These are phyloP conservation scores for Periphyllus acericola DNA, from an alignment of 2,888 invertebrate genomes.

Conservation along the genomic window DNA sequence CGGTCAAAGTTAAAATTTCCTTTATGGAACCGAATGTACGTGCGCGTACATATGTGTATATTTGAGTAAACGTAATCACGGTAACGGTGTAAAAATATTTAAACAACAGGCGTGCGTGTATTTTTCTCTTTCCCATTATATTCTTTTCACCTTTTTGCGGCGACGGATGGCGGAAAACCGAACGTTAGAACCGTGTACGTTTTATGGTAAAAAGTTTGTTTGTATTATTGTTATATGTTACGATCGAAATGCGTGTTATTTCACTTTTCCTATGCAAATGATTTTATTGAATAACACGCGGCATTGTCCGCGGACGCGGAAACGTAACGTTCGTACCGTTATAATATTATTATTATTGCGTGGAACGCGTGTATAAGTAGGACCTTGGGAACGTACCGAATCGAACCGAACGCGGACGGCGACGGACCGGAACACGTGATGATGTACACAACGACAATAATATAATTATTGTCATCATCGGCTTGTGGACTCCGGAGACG, in stretches of 20 bases:
- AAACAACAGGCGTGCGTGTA: no score
- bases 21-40: neutral
- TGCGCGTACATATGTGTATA: no score
- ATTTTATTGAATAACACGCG: neutral
- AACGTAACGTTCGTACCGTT: neutral
- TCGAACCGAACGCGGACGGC: neutral
- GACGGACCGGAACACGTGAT: constrained; percentile 27
- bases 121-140: no score
- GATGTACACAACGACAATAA: neutral
- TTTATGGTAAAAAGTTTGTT: no score
- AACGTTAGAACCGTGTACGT: no score
- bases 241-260: neutral
- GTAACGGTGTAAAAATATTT: no score
- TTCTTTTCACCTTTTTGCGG: no score
- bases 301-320: constrained; percentile 32
- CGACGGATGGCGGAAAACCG: no score
- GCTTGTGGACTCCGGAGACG: no score
- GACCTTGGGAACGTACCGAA: constrained; percentile 35
- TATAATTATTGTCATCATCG: no score
- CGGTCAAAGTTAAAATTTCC: no score
- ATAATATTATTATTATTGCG: neutral
- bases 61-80: no score
- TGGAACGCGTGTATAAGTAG: constrained; percentile 4
- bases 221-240: neutral
- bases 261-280: neutral